Percentiles rank a stretch among this genome's conserved stretches.
These are phyloP conservation scores for Heterodera carotae DNA, from an alignment of 1,140 invertebrate species.

Conservation along the genomic window DNA sequence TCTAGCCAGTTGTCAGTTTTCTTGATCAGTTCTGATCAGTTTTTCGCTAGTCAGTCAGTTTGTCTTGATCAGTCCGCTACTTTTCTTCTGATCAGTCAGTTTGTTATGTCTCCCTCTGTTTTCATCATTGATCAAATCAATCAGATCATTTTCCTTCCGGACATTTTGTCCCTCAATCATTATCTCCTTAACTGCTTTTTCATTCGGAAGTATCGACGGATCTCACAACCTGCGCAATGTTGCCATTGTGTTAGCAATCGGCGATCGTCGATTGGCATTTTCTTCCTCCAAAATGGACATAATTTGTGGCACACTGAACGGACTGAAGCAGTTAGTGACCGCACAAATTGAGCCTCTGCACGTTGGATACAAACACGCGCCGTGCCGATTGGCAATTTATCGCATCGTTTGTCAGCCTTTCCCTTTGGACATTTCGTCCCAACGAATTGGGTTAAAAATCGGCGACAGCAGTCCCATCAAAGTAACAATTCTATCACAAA, in stretches of 20 bases:
- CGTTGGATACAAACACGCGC: slow-evolving; percentile 15
- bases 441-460: background rate
- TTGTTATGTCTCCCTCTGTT: too few species aligned
- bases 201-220: background rate
- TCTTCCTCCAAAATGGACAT: background rate
- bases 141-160: too few species aligned
- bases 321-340: background rate
- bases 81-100: too few species aligned
- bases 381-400: slow-evolving; percentile 13
- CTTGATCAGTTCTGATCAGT: too few species aligned
- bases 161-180: background rate
- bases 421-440: background rate
- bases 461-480: background rate
- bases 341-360: slow-evolving; percentile 14
- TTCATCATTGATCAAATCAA: too few species aligned
- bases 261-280: background rate
- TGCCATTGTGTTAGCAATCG: background rate
- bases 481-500: slow-evolving; percentile 1
- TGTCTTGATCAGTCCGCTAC: too few species aligned
- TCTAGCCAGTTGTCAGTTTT: too few species aligned
- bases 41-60: too few species aligned
- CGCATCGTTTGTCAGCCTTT: slow-evolving; percentile 13
- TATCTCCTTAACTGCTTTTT: background rate
- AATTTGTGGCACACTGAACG: background rate
- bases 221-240: background rate